These are phyloP conservation scores for Toxostoma redivivum DNA, from an alignment of 2,113 vertebrate species.

Conservation along the genomic window DNA sequence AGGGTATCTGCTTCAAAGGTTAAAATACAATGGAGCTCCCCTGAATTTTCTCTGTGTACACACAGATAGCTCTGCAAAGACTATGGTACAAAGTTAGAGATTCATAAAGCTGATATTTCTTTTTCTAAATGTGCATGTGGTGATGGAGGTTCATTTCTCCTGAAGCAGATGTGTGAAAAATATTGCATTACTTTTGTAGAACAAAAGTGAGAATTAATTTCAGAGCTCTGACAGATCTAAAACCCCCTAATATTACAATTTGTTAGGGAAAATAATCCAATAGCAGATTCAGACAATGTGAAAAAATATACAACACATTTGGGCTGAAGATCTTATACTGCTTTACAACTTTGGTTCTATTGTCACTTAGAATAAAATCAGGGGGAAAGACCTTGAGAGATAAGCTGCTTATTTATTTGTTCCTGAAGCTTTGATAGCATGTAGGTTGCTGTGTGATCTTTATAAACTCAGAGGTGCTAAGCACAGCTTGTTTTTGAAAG, in stretches of 20 bases:
- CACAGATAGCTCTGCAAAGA: not conserved
- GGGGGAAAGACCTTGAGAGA: conserved; percentile 64
- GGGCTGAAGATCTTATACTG: conserved; percentile 19
- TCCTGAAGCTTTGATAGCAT: conserved; percentile 61
- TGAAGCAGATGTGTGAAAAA: conserved; percentile 20
- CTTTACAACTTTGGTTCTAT: conserved; percentile 48
- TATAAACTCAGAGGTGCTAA: conserved; percentile 65
- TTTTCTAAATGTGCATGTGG: not conserved
- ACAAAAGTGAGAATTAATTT: conserved; percentile 40
- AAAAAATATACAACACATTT: conserved; percentile 39
- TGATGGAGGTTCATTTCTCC: not conserved
- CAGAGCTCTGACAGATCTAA: conserved; percentile 17
- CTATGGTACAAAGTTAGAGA: not conserved
- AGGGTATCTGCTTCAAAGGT: not conserved
- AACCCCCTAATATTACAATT: not conserved
- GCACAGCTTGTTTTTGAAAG: conserved; percentile 67
- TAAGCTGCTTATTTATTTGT: conserved; percentile 68
- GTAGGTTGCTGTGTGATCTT: conserved; percentile 61
- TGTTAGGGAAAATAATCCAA: not conserved
- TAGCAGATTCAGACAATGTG: conserved; percentile 10
- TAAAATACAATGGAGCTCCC: conserved; percentile 2
- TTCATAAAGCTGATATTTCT: not conserved
- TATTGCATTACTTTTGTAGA: not conserved
- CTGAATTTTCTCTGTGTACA: conserved; percentile 4
- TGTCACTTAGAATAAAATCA: conserved; percentile 64